phyloP scores from a whole-genome alignment of 1,140 invertebrate species.

The Drosophila truncata region DNA sequence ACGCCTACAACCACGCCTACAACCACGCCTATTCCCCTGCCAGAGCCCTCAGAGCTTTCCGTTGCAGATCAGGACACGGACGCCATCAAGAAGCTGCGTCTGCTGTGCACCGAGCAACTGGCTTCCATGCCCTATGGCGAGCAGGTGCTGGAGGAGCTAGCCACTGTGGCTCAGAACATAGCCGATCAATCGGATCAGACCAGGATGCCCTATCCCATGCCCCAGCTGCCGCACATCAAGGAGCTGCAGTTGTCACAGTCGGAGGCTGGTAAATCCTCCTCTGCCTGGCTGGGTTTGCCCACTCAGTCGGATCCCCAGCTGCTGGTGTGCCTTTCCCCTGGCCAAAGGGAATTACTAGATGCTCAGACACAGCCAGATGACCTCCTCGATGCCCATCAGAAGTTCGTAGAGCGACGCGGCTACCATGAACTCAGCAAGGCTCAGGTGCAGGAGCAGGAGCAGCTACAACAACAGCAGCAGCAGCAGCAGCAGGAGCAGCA shows the following conservation, averaged over 20 bases:
- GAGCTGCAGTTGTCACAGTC: conserved; percentile 60
- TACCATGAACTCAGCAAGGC: conserved; percentile 86
- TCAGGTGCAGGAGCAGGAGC: conserved; percentile 70
- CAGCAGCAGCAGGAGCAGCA: conserved; percentile 74
- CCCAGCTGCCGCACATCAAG: conserved; percentile 70
- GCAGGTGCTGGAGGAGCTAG: conserved; percentile 89
- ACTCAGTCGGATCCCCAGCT: conserved; percentile 87
- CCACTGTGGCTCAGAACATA: conserved; percentile 88
- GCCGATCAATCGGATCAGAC: conserved; percentile 34
- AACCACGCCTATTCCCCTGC: conserved; percentile 7
- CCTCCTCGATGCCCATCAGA: conserved; percentile 89
- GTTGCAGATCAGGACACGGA: conserved; percentile 52
- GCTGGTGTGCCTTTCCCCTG: conserved; percentile 90
- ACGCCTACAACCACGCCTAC: conserved; percentile 10
- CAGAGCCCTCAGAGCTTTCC: conserved; percentile 51
- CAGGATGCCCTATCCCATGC: conserved; percentile 77
- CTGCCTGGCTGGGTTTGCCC: conserved; percentile 87
- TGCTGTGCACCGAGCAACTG: conserved; percentile 88
- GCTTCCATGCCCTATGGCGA: conserved; percentile 88
- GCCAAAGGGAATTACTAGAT: conserved; percentile 87
- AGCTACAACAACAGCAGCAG: conserved; percentile 68
- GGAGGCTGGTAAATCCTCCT: conserved; percentile 11
- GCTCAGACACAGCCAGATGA: conserved; percentile 85
- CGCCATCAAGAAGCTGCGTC: conserved; percentile 76
- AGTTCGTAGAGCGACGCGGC: conserved; percentile 88